Base-by-base conservation (phyloP, 2,797 vertebrate genomes). In the Tinamus major region DNA sequence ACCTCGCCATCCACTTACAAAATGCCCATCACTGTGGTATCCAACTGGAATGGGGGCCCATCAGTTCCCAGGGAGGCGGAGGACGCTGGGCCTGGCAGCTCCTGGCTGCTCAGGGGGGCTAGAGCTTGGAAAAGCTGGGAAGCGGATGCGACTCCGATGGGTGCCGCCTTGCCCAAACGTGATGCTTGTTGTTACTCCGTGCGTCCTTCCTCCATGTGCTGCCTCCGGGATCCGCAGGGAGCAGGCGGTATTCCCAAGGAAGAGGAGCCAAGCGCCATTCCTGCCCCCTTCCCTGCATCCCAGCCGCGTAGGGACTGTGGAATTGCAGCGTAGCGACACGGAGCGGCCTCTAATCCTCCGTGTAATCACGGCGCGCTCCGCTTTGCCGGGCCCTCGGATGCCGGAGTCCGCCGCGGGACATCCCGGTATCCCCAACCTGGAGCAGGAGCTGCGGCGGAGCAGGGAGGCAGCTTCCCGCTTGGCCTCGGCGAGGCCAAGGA, bases 1-100 rank as follows among this genome's bases (percentile, higher is more conserved):
- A 35, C 75, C 83, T 85, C 67, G 48, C 55, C 74, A 74, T 91
- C 82, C 74, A 3, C 83, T 84, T 55, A 65, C 91, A 85, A 84
- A 95, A 91, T 91, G 94, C 91, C 94, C 93, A 93, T 96, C 82
- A 88, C 74, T 86, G 79, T 69, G 92, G 91, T 93, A 95, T 96
- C 94, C 89, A 91, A 85, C 59, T 17, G 17, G 74, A 92, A 75
- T 83, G 87, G 64, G 71, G 90, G 68, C 89, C 13, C 64, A 46
- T 13, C 27, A 20, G 3, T 74, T 51, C 51, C n/a, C 63, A 2
- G 84, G 59, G 79, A 90, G 77, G 91, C 69, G 77, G 70, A 64
- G 85, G 33, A 16, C 46, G 10, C 46, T 48, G 10, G 20, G 46
- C 46, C 46, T 23, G 42, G 42, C 79, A 17, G 0, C 69, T 68